Evolutionary conservation across 2,888 invertebrate species (phyloP).

Genomic region (Agrenia bidenticulata): DNA sequence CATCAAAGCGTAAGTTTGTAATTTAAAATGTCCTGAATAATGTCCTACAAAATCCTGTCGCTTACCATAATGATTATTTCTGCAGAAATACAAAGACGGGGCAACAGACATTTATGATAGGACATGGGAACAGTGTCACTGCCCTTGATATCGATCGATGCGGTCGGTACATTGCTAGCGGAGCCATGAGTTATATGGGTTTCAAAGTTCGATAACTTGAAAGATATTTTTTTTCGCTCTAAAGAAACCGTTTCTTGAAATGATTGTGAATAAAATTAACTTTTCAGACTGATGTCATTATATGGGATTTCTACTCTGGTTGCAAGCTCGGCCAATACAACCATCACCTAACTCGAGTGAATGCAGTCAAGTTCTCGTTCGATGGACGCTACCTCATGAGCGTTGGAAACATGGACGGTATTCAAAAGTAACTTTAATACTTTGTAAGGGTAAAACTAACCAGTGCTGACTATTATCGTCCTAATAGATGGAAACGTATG

Average conservation of each 20-base stretch:
- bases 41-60: background rate
- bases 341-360: slow-evolving; percentile 84
- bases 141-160: slow-evolving; percentile 71
- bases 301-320: slow-evolving; percentile 78
- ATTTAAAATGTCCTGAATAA: background rate
- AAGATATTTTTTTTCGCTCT: background rate
- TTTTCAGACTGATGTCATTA: slow-evolving; percentile 68
- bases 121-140: slow-evolving; percentile 77
- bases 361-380: slow-evolving; percentile 78
- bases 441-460: background rate
- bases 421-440: background rate
- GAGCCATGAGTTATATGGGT: slow-evolving; percentile 87
- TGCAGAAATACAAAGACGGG: slow-evolving; percentile 65
- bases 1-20: slow-evolving; percentile 46
- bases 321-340: slow-evolving; percentile 69
- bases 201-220: slow-evolving; percentile 65
- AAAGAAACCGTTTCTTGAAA: background rate
- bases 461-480: background rate
- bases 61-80: too few species aligned
- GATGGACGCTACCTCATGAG: slow-evolving; percentile 80
- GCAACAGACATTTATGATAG: slow-evolving; percentile 72
- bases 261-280: background rate
- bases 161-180: slow-evolving; percentile 81
- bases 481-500: slow-evolving; percentile 69
- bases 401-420: slow-evolving; percentile 83